These are phyloP conservation scores for Micromys minutus DNA, from an alignment of 2,113 vertebrate species.

Conservation along the genomic window DNA sequence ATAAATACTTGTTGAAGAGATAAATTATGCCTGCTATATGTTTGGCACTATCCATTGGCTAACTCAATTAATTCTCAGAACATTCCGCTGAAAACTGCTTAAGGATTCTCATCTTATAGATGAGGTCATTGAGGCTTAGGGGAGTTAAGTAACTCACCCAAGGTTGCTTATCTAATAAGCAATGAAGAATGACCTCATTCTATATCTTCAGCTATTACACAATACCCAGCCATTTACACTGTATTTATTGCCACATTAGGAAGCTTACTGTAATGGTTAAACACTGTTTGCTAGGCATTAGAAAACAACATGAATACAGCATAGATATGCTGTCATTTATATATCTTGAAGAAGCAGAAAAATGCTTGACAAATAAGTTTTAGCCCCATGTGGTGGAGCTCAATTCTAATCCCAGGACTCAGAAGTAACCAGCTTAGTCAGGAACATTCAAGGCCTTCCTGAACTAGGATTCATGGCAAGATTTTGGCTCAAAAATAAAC, in stretches of 20 bases:
- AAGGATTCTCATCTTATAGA: slow-evolving; percentile 51
- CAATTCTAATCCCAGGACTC: not conserved
- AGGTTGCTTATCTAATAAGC: slow-evolving; percentile 41
- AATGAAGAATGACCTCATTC: slow-evolving; percentile 32
- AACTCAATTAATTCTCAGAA: slow-evolving; percentile 59
- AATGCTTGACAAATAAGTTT: not conserved
- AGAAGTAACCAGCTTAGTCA: not conserved
- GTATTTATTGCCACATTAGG: not conserved
- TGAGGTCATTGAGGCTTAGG: not conserved
- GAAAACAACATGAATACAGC: not conserved
- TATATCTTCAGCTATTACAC: not conserved
- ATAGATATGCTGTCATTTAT: not conserved
- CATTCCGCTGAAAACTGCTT: slow-evolving; percentile 13
- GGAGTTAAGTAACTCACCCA: slow-evolving; percentile 46
- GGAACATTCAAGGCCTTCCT: not conserved
- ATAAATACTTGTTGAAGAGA: slow-evolving; percentile 37
- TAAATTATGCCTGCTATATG: slow-evolving; percentile 6
- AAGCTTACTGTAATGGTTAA: not conserved
- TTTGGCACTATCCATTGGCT: slow-evolving; percentile 44
- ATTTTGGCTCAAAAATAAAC: not conserved
- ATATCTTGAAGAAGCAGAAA: slow-evolving; percentile 24
- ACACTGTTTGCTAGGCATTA: not conserved
- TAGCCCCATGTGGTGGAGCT: not conserved
- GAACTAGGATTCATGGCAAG: not conserved
- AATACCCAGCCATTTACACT: not conserved